phyloP scores from a whole-genome alignment of 1,140 invertebrate species.

The Neotoxoptera formosana region DNA sequence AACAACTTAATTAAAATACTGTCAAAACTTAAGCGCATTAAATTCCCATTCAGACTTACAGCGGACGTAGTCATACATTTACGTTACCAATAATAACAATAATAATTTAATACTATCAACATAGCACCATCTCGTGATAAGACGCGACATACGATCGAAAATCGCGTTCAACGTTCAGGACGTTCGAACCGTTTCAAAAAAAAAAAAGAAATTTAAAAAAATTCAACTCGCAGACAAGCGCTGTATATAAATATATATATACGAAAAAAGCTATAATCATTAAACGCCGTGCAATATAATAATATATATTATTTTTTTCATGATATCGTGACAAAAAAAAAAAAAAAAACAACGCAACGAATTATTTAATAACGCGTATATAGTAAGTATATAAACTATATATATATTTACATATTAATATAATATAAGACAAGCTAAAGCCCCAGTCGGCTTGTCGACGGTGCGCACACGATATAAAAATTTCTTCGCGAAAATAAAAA shows the following conservation, averaged over 20 bases:
- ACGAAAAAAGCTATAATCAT: neutral
- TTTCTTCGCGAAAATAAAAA: conserved; percentile 14
- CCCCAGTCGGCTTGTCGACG: neutral
- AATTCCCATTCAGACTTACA: conserved; percentile 50
- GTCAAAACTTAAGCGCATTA: conserved; percentile 48
- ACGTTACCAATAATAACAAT: conserved; percentile 31
- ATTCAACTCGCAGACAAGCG: neutral
- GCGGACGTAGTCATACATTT: conserved; percentile 13
- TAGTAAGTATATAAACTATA: neutral
- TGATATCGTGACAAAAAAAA: neutral
- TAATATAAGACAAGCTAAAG: neutral
- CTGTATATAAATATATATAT: neutral
- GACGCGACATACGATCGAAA: conserved; percentile 1
- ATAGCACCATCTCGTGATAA: neutral
- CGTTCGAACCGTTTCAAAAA: conserved; percentile 2
- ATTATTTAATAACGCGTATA: conserved; percentile 34
- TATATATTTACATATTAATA: conserved; percentile 25
- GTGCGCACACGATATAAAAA: conserved; percentile 2
- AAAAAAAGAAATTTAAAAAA: neutral
- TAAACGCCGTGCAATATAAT: neutral
- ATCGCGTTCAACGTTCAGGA: neutral
- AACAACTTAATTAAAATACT: conserved; percentile 12
- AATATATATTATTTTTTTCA: neutral
- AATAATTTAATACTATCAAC: conserved; percentile 11
- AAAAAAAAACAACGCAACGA: neutral